Base-by-base conservation (phyloP, 2,797 vertebrate genomes). In the Ptychobarbus kaznakovi region DNA sequence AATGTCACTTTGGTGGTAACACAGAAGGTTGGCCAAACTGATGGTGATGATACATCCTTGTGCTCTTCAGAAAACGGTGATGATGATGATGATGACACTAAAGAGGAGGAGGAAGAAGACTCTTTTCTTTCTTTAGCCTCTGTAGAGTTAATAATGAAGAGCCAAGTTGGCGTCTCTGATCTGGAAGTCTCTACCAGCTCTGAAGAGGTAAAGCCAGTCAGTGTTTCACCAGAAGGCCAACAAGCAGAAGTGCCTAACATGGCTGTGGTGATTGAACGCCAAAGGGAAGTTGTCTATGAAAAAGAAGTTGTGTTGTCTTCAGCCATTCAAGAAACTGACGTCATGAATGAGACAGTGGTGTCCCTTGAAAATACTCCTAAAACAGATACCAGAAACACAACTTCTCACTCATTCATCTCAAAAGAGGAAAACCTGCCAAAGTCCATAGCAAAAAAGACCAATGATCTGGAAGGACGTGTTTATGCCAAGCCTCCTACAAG, bases 121-220 rank as follows among this genome's bases (percentile, higher is more conserved):
- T 74, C 91, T 77, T 95, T 94, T 87, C 6, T 94, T 82, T 94
- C 94, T 0, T 85, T 95, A 81, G 92, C 92, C 88, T 95, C 94
- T 68, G 92, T 84, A 42, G 90, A 95, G 73, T 42, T 86, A 22
- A 80, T 15, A 66, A 35, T 44, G 20, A 86, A 49, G 77, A 92
- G 86, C 83, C 86, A 86, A 65, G 90, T 86, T 28, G 65, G 51
- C 66, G 68, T 63, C 0, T 80, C 85, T 49, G 32, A 9, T 0
- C 10, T 84, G 65, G 84, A 81, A 74, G 81, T 72, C 53, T 85
- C 56, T 15, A 85, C 87, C 74, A 42, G 61, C 65, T 86, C 85
- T 3, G 73, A 69, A 25, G 10, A 40, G 12, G 46, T 56, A 0
- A 72, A 2, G 88, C 73, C 88, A n/a, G 89, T 89, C 61, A 61